Conservation (phyloP, 2,888 invertebrate species). For the Choristoneura rosaceana region DNA sequence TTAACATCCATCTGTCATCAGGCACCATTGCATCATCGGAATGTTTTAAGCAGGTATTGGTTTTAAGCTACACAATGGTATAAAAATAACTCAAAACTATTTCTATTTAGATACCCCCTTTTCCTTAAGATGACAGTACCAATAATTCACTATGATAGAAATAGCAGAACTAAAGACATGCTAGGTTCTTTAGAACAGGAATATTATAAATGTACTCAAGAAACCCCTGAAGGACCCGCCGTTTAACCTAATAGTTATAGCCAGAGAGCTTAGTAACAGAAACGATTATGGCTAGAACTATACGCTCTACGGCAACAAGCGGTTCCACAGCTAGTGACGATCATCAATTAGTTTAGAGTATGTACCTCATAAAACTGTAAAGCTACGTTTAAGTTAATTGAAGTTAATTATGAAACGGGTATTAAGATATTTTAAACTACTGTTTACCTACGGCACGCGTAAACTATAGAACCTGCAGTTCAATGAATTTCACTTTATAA, state of each 20-base stretch:
- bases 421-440: too few species aligned
- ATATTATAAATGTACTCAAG: slow-evolving; percentile 17
- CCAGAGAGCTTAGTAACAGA: slow-evolving; percentile 23
- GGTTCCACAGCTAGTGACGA: slow-evolving; percentile 15
- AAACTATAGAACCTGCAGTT: too few species aligned
- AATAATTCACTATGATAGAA: not conserved
- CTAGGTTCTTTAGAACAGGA: not conserved
- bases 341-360: not conserved
- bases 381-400: not conserved
- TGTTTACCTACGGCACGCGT: too few species aligned
- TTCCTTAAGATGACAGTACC: too few species aligned
- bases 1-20: too few species aligned
- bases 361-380: not conserved
- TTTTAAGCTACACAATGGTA: too few species aligned
- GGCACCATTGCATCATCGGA: too few species aligned
- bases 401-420: too few species aligned
- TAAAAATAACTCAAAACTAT: not conserved
- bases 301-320: slow-evolving; percentile 16
- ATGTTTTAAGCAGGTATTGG: too few species aligned
- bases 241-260: slow-evolving; percentile 37
- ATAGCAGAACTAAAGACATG: not conserved
- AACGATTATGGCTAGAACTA: slow-evolving; percentile 31
- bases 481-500: too few species aligned
- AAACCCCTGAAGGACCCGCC: slow-evolving; percentile 19
- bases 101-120: not conserved